phyloP scores from a whole-genome alignment of 2,888 invertebrate species.

The Pecten maximus region DNA sequence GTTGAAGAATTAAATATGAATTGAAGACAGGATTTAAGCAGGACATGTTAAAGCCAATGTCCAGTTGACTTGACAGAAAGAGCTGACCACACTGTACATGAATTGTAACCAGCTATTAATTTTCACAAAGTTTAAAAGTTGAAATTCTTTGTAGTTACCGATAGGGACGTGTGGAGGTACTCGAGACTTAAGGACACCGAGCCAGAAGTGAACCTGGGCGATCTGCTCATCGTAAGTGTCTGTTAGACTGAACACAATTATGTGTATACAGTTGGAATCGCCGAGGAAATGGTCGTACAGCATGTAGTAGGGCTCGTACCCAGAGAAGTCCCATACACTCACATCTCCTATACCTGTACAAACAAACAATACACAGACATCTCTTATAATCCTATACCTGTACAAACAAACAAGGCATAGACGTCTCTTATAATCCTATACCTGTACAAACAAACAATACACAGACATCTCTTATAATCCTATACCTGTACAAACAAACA shows the following conservation, averaged over 20 bases:
- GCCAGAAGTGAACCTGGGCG: conserved; percentile 88
- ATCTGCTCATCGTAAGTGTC: conserved; percentile 87
- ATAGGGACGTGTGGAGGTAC: conserved; percentile 85
- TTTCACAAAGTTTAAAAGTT: too few species aligned
- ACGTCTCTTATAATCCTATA: too few species aligned
- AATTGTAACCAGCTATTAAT: too few species aligned
- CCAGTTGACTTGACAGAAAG: too few species aligned
- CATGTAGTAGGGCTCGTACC: conserved; percentile 87
- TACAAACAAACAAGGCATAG: too few species aligned
- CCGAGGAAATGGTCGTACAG: conserved; percentile 90
- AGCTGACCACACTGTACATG: too few species aligned
- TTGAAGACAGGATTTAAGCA: too few species aligned
- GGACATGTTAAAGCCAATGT: too few species aligned
- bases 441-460: too few species aligned
- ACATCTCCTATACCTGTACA: conserved; percentile 86
- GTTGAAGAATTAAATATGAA: too few species aligned
- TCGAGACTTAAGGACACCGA: conserved; percentile 88
- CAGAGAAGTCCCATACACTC: conserved; percentile 90
- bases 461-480: too few species aligned
- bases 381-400: conserved; percentile 86
- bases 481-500: conserved; percentile 84
- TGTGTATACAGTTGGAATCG: conserved; percentile 86
- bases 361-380: too few species aligned
- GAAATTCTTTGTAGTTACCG: conserved; percentile 60
- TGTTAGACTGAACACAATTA: conserved; percentile 87